Evolutionary conservation across 1,140 invertebrate genomes (phyloP), one percentile per base, ranked within the genome.

Genomic region (Drosophila saltans): DNA sequence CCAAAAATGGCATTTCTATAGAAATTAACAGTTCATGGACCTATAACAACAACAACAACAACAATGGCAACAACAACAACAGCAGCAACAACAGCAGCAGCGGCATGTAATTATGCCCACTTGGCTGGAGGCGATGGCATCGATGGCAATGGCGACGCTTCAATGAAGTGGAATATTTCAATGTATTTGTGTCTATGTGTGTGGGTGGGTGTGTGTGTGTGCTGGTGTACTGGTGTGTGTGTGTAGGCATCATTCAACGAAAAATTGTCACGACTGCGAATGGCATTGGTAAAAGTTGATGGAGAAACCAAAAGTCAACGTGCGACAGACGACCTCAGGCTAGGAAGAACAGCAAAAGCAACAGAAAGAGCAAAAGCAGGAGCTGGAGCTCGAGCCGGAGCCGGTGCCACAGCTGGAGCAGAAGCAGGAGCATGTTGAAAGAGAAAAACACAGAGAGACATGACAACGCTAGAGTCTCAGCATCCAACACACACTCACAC

Each of bases 11-110:
- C 65, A 75, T 78, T 86, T 86, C 71, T 70, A 72, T 67, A 62
- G 60, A 80, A 88, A 80, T 86, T 86, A 86, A 80, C 83, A 82
- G 83, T 79, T 88, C 82, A 79, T 82, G 55, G 71, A 85, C 82
- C 82, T 71, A 69, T 4, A 36, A 5, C 33, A 6, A 7, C 33
- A 6, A 7, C 33, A 5, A 36, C 33, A 36, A 36, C 33, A 36
- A 36, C 33, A 36, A 36, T 5, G 1, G 6, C 6, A 36, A 36
- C 1, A 36, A 36, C 6, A 6, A 36, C 6, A 5, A 36, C 33
- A 6, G 6, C 33, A 36, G 6, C 33, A 36, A 36, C 6, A 36
- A 36, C 52, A 69, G 58, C 60, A 55, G 48, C 21, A 61, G 45
- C 58, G 8, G 55, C 67, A 66, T 71, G 77, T 82, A 86, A 88